Conservation (phyloP, 2,888 invertebrate species). For the Chrysolina haemoptera region DNA sequence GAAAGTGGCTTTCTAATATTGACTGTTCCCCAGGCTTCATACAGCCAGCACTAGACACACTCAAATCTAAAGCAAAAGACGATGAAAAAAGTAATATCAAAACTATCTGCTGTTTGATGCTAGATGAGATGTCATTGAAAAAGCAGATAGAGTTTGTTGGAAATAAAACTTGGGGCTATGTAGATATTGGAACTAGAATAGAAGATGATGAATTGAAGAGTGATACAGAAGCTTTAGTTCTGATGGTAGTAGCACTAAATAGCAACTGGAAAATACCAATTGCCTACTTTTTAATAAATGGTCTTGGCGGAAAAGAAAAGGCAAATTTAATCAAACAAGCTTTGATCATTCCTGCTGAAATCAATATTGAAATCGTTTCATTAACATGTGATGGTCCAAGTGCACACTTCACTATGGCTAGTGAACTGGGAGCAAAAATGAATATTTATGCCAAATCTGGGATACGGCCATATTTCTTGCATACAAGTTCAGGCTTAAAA, state of each 20-base stretch:
- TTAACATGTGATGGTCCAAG: neutral
- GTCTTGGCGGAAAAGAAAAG: neutral
- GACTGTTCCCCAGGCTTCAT: neutral
- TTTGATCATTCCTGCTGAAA: conserved; percentile 11
- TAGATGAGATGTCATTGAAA: neutral
- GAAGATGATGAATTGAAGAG: neutral
- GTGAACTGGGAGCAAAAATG: conserved; percentile 7
- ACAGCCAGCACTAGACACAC: neutral
- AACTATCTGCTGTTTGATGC: neutral
- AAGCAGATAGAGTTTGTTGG: neutral
- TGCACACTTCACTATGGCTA: conserved; percentile 20
- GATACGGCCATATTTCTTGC: conserved; percentile 9
- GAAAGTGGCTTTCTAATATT: neutral
- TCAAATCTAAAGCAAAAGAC: neutral
- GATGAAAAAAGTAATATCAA: neutral
- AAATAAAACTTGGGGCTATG: neutral
- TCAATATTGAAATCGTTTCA: neutral
- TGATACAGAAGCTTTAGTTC: neutral
- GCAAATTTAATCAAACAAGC: conserved; percentile 16
- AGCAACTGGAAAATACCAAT: neutral
- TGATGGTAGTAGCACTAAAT: too few species aligned
- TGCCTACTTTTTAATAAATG: conserved; percentile 14
- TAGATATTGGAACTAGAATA: neutral
- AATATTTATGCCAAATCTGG: conserved; percentile 6
- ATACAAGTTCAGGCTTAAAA: neutral